phyloP scores from a whole-genome alignment of 2,797 vertebrate species.

The Pangasius larnaudii region DNA sequence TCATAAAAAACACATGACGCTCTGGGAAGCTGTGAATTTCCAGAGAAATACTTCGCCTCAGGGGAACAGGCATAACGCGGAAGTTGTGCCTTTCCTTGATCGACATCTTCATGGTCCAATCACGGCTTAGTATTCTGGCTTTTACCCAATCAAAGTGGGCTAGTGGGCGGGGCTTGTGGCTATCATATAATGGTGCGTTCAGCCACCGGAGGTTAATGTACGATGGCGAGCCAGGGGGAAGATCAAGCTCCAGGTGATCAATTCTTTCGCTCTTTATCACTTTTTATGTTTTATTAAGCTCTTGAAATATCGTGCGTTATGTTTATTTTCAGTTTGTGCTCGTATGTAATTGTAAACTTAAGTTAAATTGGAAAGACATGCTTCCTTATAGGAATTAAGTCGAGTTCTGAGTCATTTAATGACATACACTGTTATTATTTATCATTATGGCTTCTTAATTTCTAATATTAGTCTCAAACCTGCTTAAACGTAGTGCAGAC shows the following conservation, averaged over 20 bases:
- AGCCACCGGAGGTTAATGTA: background rate
- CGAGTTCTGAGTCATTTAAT: background rate
- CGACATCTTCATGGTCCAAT: conserved; percentile 2
- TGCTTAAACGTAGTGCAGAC: background rate
- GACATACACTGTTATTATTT: background rate
- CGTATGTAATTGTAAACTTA: background rate
- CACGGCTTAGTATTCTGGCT: background rate
- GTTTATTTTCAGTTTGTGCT: background rate
- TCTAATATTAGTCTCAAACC: background rate
- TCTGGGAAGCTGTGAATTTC: background rate
- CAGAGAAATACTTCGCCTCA: background rate
- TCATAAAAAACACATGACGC: background rate
- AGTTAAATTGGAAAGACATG: too few relatives aligned
- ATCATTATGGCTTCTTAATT: background rate
- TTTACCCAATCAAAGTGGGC: background rate
- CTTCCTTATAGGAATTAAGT: background rate
- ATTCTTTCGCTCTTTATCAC: background rate
- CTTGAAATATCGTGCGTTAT: too few relatives aligned
- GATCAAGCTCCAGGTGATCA: background rate
- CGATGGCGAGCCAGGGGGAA: conserved; percentile 1
- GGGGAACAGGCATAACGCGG: background rate
- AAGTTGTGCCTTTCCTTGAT: background rate
- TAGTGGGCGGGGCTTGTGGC: background rate
- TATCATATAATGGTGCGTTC: too few relatives aligned
- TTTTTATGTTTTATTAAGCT: background rate